A percentile compares a stretch with the other conserved stretches of the same genome.
Evolutionary conservation across 2,888 invertebrate genomes (phyloP).

Genomic region (Acronicta alni): DNA sequence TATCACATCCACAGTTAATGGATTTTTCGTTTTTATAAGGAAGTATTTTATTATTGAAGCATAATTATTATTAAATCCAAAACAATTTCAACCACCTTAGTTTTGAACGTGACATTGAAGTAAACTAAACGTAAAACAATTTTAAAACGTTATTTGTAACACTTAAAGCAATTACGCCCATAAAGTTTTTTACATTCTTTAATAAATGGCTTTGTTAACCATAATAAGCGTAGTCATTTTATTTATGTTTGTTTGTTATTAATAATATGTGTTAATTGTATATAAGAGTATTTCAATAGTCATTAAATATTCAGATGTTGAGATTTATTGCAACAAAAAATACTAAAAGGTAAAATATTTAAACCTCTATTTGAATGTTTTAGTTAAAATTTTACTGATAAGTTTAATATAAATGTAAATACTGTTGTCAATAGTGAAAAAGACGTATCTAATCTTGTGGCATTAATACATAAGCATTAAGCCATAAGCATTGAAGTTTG

Average conservation of each 20-base stretch:
- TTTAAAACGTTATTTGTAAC: slow-evolving; percentile 52
- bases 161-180: slow-evolving; percentile 49
- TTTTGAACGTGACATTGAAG: slow-evolving; percentile 41
- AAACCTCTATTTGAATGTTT: too few species aligned
- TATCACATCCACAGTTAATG: neutral
- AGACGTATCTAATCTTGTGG: too few species aligned
- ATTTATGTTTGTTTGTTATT: slow-evolving; percentile 38
- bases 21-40: slow-evolving; percentile 2
- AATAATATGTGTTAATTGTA: slow-evolving; percentile 21
- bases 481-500: too few species aligned
- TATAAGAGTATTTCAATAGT: slow-evolving; percentile 9
- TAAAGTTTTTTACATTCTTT: slow-evolving; percentile 39
- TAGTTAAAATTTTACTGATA: too few species aligned
- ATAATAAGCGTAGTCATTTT: slow-evolving; percentile 30
- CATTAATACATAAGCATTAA: too few species aligned
- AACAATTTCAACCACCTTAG: slow-evolving; percentile 14
- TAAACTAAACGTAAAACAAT: slow-evolving; percentile 40
- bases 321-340: too few species aligned
- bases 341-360: too few species aligned
- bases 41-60: slow-evolving; percentile 7
- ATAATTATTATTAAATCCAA: slow-evolving; percentile 6
- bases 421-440: too few species aligned
- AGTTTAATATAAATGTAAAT: too few species aligned
- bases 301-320: too few species aligned
- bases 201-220: slow-evolving; percentile 45